Percentiles rank a stretch among this genome's conserved stretches.
These are phyloP conservation scores for Agrotis clavis DNA, from an alignment of 2,888 invertebrate species.

Conservation along the genomic window DNA sequence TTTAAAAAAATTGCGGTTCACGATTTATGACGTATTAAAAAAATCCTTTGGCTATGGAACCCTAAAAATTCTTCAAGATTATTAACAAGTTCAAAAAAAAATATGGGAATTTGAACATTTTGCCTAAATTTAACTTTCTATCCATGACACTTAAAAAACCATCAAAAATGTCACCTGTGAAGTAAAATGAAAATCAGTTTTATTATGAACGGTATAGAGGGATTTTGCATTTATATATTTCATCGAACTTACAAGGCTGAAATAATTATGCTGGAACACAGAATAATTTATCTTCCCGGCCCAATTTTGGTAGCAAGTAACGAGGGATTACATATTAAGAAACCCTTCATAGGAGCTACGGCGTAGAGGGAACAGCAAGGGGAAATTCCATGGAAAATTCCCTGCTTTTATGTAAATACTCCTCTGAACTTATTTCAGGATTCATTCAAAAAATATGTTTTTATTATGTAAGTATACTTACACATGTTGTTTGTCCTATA, in stretches of 20 bases:
- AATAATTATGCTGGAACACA: slow-evolving; percentile 15
- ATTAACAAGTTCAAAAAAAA: not conserved
- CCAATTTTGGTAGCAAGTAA: slow-evolving; percentile 11
- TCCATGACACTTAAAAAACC: slow-evolving; percentile 19
- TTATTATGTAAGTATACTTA: too few relatives aligned
- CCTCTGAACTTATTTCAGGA: not conserved
- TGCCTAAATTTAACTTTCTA: slow-evolving; percentile 7
- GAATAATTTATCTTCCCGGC: slow-evolving; percentile 8
- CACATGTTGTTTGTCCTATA: not conserved
- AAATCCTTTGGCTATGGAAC: too few relatives aligned
- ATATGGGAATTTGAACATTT: slow-evolving; percentile 33
- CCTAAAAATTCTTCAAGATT: not conserved
- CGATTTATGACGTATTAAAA: too few relatives aligned
- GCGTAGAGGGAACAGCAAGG: not conserved
- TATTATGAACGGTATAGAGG: too few relatives aligned
- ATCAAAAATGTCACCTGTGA: slow-evolving; percentile 9
- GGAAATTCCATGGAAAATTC: not conserved
- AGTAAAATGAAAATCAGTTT: slow-evolving; percentile 4
- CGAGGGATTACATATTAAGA: slow-evolving; percentile 3
- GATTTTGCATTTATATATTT: slow-evolving; percentile 13
- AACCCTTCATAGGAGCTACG: not conserved
- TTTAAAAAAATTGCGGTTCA: slow-evolving; percentile 18
- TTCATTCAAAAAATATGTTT: not conserved
- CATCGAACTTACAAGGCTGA: not conserved
- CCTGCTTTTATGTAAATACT: not conserved